A percentile compares a stretch with the other conserved stretches of the same genome.
Evolutionary conservation across 2,113 vertebrate species (phyloP).

Genomic region (Rana temporaria): DNA sequence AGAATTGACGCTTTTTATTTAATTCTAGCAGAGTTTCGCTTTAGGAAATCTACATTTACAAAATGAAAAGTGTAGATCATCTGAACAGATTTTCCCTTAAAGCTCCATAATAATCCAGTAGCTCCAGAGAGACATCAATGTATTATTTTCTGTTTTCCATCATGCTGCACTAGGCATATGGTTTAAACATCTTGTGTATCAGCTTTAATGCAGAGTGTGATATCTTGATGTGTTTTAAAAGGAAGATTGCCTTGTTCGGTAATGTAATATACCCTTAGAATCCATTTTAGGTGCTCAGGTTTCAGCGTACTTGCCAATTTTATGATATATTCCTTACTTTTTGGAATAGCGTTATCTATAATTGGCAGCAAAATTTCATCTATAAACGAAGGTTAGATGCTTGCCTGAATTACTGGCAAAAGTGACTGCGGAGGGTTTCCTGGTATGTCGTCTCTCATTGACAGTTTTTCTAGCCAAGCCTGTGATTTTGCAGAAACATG

Average conservation of each 20-base stretch:
- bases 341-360: not conserved
- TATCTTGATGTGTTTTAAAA: conserved; percentile 1
- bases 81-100: too few relatives aligned
- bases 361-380: not conserved
- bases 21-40: too few relatives aligned
- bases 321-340: not conserved
- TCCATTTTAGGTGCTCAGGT: not conserved
- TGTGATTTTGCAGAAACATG: not conserved
- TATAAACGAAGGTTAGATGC: not conserved
- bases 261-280: not conserved
- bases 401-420: not conserved
- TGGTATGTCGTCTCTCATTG: not conserved
- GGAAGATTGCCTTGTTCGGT: not conserved
- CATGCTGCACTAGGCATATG: not conserved
- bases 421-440: not conserved
- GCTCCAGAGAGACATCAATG: not conserved
- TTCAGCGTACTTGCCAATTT: not conserved
- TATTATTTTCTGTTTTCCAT: not conserved
- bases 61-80: too few relatives aligned
- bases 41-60: too few relatives aligned
- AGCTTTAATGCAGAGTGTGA: not conserved
- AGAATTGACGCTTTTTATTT: too few relatives aligned
- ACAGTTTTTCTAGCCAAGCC: not conserved
- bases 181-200: not conserved
- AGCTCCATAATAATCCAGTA: too few relatives aligned